Base-by-base conservation (phyloP, 2,888 invertebrate species). In the Agonum fuliginosum region DNA sequence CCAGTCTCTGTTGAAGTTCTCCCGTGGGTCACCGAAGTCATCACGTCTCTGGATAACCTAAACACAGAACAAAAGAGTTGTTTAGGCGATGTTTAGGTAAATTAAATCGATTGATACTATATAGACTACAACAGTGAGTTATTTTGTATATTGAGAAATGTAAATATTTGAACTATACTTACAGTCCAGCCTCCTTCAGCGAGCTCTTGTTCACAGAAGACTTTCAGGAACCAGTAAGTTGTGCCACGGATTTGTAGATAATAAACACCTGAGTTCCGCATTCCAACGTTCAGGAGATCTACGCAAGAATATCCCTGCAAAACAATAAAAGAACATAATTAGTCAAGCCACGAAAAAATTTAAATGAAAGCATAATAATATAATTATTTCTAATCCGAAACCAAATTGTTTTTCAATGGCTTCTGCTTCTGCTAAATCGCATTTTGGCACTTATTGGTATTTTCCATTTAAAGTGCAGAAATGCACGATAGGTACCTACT, bases 121-220 rank as follows among this genome's bases (percentile, higher is more conserved):
- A n/a, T n/a, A n/a, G n/a, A n/a, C n/a, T n/a, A n/a, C n/a, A n/a
- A n/a, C n/a, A n/a, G n/a, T n/a, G n/a, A n/a, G n/a, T n/a, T n/a
- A n/a, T n/a, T n/a, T n/a, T n/a, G n/a, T n/a, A n/a, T n/a, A n/a
- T n/a, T n/a, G n/a, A n/a, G n/a, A n/a, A n/a, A n/a, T n/a, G n/a
- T n/a, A 43, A 43, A 6, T 14, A 43, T 43, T 3, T 58, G 27
- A 58, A 30, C 8, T 46, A n/a, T 67, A 88, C 91, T 92, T 89
- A 97, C 97, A 87, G 96, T 97, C 97, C 97, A 97, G 74, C 97
- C 97, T 77, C 97, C 97, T 83, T 96, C 96, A 34, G 95, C 93
- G 10, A 94, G 89, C 84, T 94, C 94, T 86, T 97, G 96, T 84
- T 97, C 96, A 86, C 97, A 97, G 87, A 90, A 96, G 14, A 96